Percentiles rank a stretch among this genome's conserved stretches.
These are phyloP conservation scores for Centropristis striata DNA, from an alignment of 2,113 vertebrate species.

Conservation along the genomic window DNA sequence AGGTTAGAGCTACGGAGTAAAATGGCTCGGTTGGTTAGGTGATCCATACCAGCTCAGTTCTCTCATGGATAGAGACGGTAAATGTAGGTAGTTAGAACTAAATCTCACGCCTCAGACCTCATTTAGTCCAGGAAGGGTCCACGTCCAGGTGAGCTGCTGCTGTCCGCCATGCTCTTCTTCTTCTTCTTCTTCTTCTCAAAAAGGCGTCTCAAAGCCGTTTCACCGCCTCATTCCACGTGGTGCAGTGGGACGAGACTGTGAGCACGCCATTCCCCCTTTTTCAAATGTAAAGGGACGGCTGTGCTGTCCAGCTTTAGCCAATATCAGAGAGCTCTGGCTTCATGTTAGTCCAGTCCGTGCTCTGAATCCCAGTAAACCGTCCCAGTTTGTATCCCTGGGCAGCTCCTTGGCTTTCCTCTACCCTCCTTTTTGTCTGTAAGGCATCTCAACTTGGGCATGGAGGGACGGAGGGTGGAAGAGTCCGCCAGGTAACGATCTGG, in stretches of 20 bases:
- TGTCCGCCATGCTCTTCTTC: conserved; percentile 51
- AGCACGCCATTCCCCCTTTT: conserved; percentile 41
- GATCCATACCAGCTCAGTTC: conserved; percentile 55
- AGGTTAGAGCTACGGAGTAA: conserved; percentile 70
- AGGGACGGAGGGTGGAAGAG: conserved; percentile 56
- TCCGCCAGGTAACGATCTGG: conserved; percentile 40
- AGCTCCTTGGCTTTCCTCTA: conserved; percentile 39
- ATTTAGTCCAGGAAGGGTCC: conserved; percentile 55
- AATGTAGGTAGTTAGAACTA: conserved; percentile 69
- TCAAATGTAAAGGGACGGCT: conserved; percentile 29
- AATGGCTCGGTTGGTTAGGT: conserved; percentile 68
- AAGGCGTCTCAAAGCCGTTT: conserved; percentile 56
- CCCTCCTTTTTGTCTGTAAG: conserved; percentile 76
- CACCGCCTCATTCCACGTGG: conserved; percentile 36
- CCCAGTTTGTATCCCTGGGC: conserved; percentile 42
- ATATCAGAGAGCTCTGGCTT: conserved; percentile 49
- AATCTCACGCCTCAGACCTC: conserved; percentile 60
- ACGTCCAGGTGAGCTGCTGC: conserved; percentile 49
- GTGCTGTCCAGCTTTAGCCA: conserved; percentile 9
- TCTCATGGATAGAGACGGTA: conserved; percentile 44
- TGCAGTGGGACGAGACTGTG: conserved; percentile 54
- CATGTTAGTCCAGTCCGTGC: conserved; percentile 40
- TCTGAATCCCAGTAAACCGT: conserved; percentile 45
- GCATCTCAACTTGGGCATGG: conserved; percentile 76
- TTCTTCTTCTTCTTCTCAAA: conserved; percentile 38